These are phyloP conservation scores for Cephalotes varians DNA, from an alignment of 2,888 invertebrate species.

Conservation along the genomic window DNA sequence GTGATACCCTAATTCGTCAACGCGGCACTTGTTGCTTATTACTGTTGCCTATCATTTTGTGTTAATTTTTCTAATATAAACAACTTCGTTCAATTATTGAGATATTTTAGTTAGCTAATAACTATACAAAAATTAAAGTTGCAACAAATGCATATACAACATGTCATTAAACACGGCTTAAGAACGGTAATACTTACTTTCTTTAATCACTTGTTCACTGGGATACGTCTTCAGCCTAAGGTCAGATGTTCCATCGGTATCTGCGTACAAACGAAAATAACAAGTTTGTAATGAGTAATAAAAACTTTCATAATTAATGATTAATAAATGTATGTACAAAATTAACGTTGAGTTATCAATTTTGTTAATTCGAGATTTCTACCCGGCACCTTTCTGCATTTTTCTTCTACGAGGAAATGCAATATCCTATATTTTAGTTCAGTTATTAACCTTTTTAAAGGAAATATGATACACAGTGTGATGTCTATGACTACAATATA, in stretches of 20 bases:
- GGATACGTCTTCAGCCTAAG: slow-evolving; percentile 93
- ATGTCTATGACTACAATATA: neutral
- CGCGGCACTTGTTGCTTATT: slow-evolving; percentile 3
- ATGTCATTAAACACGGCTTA: slow-evolving; percentile 3
- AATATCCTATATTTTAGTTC: slow-evolving; percentile 14
- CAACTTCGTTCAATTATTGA: neutral
- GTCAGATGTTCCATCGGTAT: slow-evolving; percentile 82
- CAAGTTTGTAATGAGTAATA: neutral
- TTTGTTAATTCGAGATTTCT: slow-evolving; percentile 29
- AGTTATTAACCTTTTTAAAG: neutral
- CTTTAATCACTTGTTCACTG: slow-evolving; percentile 91
- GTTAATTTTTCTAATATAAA: neutral
- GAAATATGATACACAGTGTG: neutral
- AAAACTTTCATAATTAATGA: neutral
- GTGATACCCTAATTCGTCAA: slow-evolving; percentile 1
- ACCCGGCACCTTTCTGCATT: slow-evolving; percentile 26
- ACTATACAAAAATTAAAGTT: slow-evolving; percentile 7
- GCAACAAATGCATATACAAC: slow-evolving; percentile 41
- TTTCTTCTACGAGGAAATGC: neutral
- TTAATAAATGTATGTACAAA: slow-evolving; percentile 13
- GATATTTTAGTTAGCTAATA: neutral
- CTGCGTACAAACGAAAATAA: slow-evolving; percentile 64
- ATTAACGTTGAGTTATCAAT: neutral
- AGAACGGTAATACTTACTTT: slow-evolving; percentile 90
- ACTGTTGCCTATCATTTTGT: neutral